Evolutionary conservation across 2,797 vertebrate genomes (phyloP), one percentile per base, ranked within the genome.

Genomic region (Leuciscus waleckii): DNA sequence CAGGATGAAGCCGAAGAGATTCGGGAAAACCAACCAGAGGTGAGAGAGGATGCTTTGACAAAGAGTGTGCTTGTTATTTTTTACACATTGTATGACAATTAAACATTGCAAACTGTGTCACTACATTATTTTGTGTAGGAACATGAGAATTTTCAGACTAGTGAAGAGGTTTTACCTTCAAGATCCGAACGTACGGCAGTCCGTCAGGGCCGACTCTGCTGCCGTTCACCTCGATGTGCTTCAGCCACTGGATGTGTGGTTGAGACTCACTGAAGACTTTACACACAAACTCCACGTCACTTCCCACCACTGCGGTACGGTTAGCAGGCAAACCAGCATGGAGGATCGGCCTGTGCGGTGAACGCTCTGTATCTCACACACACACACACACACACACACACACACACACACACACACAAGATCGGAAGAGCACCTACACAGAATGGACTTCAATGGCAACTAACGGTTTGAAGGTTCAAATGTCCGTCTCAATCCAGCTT

Each of bases 241-340:
- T 98, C 75, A 99, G 95, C 98, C 98, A 99, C 93, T 99, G 98
- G 92, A 99, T 99, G 87, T 99, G 98, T 76, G 98, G 98, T 92
- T 99, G 98, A 1, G 98, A 96, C 90, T 99, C 98, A 0, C 98
- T 99, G 92, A 98, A 99, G 82, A 99, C 98, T 79, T 99, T 99
- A 93, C 98, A 99, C 89, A 96, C 96, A 75, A 99, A 99, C 93
- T 98, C 98, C 88, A 99, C 98, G 0, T 99, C 97, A 83, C 96
- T 98, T 82, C 98, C 98, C 89, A 99, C 93, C 82, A 97, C 96
- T 37, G 94, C 98, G 0, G 97, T 98, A 88, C 97, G 97, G 92
- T 99, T 99, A 58, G 98, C 98, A 0, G 98, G 98, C n/a, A 99
- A 89, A 51, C 98, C 98, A 0, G 98, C 98, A 93, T 99, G 97